Evolutionary conservation across 2,797 vertebrate species (phyloP).

Genomic region (Petrocephalus sullivani): DNA sequence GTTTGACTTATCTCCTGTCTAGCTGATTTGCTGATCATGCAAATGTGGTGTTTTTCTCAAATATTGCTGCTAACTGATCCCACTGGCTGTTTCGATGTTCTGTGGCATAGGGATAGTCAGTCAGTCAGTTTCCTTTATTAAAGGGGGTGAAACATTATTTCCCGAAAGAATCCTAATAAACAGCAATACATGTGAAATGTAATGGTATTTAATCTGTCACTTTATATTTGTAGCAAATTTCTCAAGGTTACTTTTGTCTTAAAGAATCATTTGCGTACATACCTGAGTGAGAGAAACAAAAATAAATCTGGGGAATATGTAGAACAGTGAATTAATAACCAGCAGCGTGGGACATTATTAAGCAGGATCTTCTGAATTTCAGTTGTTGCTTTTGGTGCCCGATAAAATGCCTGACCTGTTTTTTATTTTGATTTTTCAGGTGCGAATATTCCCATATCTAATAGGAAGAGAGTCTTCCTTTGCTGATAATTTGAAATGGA

Average conservation of each 20-base stretch:
- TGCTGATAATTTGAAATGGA: conserved; percentile 98
- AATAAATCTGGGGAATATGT: neutral
- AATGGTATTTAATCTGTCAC: neutral
- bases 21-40: neutral
- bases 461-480: conserved; percentile 96
- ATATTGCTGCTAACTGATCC: neutral
- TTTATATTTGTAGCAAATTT: neutral
- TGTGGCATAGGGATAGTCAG: neutral
- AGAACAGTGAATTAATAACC: neutral
- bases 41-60: neutral
- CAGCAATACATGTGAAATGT: neutral
- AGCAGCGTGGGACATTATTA: neutral
- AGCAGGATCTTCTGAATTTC: neutral
- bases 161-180: neutral
- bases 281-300: neutral
- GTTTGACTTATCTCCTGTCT: neutral
- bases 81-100: neutral
- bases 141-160: neutral
- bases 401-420: neutral
- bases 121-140: neutral
- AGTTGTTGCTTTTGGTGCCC: neutral
- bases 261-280: neutral
- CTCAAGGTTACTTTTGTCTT: neutral
- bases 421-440: conserved; percentile 60
- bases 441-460: conserved; percentile 94